Base-by-base conservation (phyloP, 2,113 vertebrate genomes). In the Peromyscus polionotus region DNA sequence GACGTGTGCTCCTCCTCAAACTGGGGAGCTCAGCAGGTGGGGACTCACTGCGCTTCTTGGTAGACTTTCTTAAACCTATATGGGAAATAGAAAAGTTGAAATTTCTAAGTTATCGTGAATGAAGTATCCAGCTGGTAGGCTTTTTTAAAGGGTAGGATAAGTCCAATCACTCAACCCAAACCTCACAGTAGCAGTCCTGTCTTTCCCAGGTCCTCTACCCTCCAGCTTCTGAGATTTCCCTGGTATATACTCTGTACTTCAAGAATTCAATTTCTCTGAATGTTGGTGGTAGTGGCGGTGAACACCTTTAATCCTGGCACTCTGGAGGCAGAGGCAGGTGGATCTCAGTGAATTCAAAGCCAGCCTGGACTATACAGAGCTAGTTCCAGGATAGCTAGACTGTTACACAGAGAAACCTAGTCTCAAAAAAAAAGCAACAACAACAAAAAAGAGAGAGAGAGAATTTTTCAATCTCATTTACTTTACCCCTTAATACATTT, bases 11-110 rank as follows among this genome's bases (percentile, higher is more conserved):
- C 99, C 99, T 99, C 99, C 99, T 99, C 99, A 99, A 99, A 98
- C 99, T 99, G 99, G 99, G 99, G 99, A 99, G 99, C 99, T 99
- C 99, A 99, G 99, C 99, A 99, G 99, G 99, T 98, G 99, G 99
- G 98, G 99, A 99, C 99, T 99, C 99, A 99, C 99, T 99, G 98
- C 99, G 99, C 98, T 99, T 99, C 99, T 99, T 99, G 1, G 99
- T 99, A 94, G 99, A 99, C 98, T 99, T 99, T 98, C 99, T 99
- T 96, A 99, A 99, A 98, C 99, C 99, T 99, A 93, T 1, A 22
- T 6, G 13, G 14, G 76, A 96, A 31, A 97, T 0, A 6, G 2
- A 70, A 96, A 57, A 97, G 59, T 88, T 36, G 16, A 91, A 65
- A 9, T 91, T 95, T 83, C 63, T 48, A 67, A 88, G 7, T 81